Percentiles rank a stretch among this genome's conserved stretches.
These are phyloP conservation scores for Pontoporia blainvillei DNA, from an alignment of 2,113 vertebrate species.

Conservation along the genomic window DNA sequence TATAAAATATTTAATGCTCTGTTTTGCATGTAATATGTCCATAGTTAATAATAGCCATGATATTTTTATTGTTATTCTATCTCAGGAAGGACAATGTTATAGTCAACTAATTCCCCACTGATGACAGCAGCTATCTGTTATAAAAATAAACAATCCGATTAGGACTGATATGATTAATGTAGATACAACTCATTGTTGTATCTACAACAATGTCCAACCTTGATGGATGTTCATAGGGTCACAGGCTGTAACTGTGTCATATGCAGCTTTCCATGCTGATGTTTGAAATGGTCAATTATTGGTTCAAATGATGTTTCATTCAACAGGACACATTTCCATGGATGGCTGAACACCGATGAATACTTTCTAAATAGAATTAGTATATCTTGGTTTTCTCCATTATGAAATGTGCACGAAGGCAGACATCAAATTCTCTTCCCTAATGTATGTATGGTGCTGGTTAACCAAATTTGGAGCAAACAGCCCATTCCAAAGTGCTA, in stretches of 20 bases:
- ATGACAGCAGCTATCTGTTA: background rate
- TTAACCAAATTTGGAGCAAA: slow-evolving; percentile 38
- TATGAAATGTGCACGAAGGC: background rate
- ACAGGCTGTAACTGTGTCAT: background rate
- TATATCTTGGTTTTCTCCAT: background rate
- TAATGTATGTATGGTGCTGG: background rate
- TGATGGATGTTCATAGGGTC: background rate
- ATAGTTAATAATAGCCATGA: background rate
- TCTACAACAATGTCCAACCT: background rate
- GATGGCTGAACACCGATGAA: background rate
- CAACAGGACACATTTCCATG: background rate
- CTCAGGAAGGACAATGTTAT: background rate
- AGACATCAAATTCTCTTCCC: background rate
- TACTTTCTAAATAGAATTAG: slow-evolving; percentile 27
- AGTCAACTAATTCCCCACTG: background rate
- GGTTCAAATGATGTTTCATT: slow-evolving; percentile 38
- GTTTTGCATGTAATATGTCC: background rate
- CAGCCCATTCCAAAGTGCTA: slow-evolving; percentile 24
- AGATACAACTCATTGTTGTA: background rate
- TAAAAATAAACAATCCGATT: background rate
- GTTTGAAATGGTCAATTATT: slow-evolving; percentile 38
- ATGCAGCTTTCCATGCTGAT: background rate
- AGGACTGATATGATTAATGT: background rate
- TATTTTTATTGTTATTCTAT: slow-evolving; percentile 3
- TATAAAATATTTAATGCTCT: background rate